Evolutionary conservation across 2,797 vertebrate species (phyloP).

Genomic region (Lepilemur ruficaudatus): DNA sequence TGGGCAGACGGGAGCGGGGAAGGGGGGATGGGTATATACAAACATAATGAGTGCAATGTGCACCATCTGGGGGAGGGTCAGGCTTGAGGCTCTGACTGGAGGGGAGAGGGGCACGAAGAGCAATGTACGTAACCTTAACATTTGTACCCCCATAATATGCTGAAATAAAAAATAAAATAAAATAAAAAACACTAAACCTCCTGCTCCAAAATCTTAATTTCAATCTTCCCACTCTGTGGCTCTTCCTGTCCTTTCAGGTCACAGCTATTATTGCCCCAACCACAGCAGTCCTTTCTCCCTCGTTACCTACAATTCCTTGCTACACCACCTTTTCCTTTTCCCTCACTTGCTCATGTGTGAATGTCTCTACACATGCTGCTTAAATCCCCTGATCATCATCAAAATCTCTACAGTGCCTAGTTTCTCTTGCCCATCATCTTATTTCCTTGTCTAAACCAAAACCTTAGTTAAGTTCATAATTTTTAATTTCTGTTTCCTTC

Average conservation of each 20-base stretch:
- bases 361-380: background rate
- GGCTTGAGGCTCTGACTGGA: too few relatives aligned
- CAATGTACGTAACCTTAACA: too few relatives aligned
- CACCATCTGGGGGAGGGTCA: too few relatives aligned
- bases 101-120: too few relatives aligned
- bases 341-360: background rate
- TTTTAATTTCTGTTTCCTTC: constrained; percentile 4
- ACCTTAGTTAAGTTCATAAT: background rate
- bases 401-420: background rate
- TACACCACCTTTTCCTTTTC: background rate
- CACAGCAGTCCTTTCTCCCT: background rate
- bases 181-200: background rate
- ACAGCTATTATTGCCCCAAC: background rate
- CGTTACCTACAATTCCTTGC: background rate
- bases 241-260: background rate
- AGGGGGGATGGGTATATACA: too few relatives aligned
- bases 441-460: background rate
- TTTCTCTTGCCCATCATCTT: background rate
- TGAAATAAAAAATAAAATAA: too few relatives aligned
- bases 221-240: background rate
- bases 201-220: background rate
- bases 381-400: background rate
- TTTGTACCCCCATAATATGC: too few relatives aligned
- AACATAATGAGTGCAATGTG: too few relatives aligned
- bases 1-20: too few relatives aligned